phyloP scores from a whole-genome alignment of 2,888 invertebrate genomes.

The Selenia dentaria region DNA sequence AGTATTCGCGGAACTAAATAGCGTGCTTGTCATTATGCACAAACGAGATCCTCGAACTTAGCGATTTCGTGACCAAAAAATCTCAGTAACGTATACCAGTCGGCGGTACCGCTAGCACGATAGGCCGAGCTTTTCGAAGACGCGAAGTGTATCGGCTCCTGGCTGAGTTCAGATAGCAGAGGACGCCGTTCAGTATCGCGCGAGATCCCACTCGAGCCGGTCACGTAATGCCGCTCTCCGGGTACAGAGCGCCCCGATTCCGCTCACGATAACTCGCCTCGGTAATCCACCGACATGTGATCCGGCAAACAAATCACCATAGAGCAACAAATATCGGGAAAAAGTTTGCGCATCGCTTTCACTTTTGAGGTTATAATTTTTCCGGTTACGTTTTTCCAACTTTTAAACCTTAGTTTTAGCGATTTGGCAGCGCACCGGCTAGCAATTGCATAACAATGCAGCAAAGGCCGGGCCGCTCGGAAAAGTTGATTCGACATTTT shows the following conservation, averaged over 20 bases:
- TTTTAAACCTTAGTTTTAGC: slow-evolving; percentile 54
- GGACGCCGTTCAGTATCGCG: slow-evolving; percentile 65
- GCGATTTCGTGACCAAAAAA: slow-evolving; percentile 8
- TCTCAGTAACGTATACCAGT: slow-evolving; percentile 3
- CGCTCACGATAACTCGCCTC: slow-evolving; percentile 64
- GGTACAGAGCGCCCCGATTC: slow-evolving; percentile 54
- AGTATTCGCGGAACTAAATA: slow-evolving; percentile 3
- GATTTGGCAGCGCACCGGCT: slow-evolving; percentile 60
- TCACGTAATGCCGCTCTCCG: slow-evolving; percentile 56
- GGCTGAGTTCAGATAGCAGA: slow-evolving; percentile 55
- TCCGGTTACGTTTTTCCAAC: slow-evolving; percentile 58
- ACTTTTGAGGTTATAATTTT: slow-evolving; percentile 63
- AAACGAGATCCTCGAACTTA: slow-evolving; percentile 4
- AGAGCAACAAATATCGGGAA: slow-evolving; percentile 14
- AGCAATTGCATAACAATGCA: slow-evolving; percentile 80
- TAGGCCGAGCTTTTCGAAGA: slow-evolving; percentile 56
- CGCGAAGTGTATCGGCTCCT: slow-evolving; percentile 52
- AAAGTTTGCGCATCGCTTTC: slow-evolving; percentile 42
- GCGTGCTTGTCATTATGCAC: slow-evolving; percentile 8
- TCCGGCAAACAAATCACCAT: slow-evolving; percentile 57
- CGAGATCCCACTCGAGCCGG: slow-evolving; percentile 61
- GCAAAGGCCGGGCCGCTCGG: slow-evolving; percentile 68
- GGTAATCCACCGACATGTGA: slow-evolving; percentile 61
- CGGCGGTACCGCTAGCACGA: slow-evolving; percentile 14
- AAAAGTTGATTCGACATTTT: slow-evolving; percentile 63